Percentiles rank a stretch among this genome's conserved stretches.
Evolutionary conservation across 2,888 invertebrate genomes (phyloP).

Genomic region (Margaritifera margaritifera): DNA sequence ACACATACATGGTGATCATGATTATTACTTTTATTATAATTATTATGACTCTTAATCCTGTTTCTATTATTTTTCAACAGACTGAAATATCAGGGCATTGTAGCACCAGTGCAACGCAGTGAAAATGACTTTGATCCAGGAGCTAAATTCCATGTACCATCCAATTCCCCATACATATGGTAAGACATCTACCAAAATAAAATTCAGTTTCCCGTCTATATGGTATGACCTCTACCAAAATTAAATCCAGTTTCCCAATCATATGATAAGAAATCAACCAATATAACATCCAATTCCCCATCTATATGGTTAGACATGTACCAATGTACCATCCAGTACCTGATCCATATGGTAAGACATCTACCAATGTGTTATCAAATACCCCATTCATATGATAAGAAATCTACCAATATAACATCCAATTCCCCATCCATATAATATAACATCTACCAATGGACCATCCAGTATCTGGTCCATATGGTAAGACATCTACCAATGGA

Average conservation of each 20-base stretch:
- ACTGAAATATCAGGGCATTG: conserved; percentile 66
- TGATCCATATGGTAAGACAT: neutral
- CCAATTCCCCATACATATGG: conserved; percentile 62
- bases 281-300: neutral
- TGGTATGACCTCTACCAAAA: neutral
- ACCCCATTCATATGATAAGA: too few species aligned
- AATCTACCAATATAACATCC: too few species aligned
- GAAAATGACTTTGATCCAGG: conserved; percentile 66
- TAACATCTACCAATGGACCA: too few species aligned
- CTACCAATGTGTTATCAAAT: neutral
- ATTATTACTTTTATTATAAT: too few species aligned
- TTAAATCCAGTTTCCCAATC: neutral
- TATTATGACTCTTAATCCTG: neutral
- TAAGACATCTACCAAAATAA: conserved; percentile 20
- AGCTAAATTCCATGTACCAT: conserved; percentile 64
- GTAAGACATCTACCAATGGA: too few species aligned
- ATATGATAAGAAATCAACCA: neutral
- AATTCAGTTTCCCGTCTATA: too few species aligned
- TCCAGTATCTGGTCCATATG: too few species aligned
- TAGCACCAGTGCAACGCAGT: conserved; percentile 59
- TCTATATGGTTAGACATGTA: neutral
- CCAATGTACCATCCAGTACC: neutral
- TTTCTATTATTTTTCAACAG: conserved; percentile 33
- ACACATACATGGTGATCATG: too few species aligned
- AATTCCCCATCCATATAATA: too few species aligned